phyloP scores from a whole-genome alignment of 2,888 invertebrate genomes.

The Eupelmus urozonus region DNA sequence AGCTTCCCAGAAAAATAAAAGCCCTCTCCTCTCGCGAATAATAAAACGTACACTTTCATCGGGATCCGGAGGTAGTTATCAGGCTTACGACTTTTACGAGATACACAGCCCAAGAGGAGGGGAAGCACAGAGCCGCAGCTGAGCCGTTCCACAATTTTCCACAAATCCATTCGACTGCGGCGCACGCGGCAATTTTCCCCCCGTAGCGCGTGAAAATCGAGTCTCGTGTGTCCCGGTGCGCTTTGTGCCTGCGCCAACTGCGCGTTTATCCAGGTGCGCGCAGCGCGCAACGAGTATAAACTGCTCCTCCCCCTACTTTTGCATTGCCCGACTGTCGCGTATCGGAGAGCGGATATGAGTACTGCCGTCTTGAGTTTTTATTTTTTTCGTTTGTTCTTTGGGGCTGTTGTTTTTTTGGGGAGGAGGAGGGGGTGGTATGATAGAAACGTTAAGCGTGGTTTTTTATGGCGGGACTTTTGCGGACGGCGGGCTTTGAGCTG shows the following conservation, averaged over 20 bases:
- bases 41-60: conserved; percentile 1
- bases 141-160: conserved; percentile 35
- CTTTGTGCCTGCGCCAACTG: conserved; percentile 33
- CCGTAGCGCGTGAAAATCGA: conserved; percentile 33
- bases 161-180: conserved; percentile 33
- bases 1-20: conserved; percentile 24
- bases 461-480: neutral
- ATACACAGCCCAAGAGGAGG: neutral
- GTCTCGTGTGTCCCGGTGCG: conserved; percentile 22
- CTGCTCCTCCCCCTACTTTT: neutral
- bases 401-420: neutral
- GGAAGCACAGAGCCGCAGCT: neutral
- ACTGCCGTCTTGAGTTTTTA: neutral
- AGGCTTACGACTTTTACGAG: conserved; percentile 18
- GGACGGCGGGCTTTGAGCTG: neutral
- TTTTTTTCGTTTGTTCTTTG: neutral
- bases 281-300: conserved; percentile 3
- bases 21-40: neutral
- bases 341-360: too few species aligned
- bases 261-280: conserved; percentile 43
- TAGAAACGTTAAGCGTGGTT: neutral
- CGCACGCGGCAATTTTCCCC: conserved; percentile 14
- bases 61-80: conserved; percentile 31
- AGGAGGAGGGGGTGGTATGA: neutral
- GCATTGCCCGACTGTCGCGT: neutral